Evolutionary conservation across 2,797 vertebrate species (phyloP).

Genomic region (Pogonophryne albipinna): DNA sequence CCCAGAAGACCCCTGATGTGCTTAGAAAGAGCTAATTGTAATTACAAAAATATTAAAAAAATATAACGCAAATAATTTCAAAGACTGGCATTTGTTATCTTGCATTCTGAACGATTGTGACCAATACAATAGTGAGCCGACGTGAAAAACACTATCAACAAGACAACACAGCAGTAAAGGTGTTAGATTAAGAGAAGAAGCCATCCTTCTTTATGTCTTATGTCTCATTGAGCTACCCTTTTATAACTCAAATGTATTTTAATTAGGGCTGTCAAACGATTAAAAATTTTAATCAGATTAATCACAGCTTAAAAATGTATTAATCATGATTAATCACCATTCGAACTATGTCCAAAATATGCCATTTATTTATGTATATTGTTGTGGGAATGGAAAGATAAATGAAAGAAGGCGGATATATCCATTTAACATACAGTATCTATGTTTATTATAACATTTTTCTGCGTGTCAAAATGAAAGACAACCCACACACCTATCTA

Average conservation of each 20-base stretch:
- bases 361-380: no score
- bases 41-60: background rate
- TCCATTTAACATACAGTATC: no score
- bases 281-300: no score
- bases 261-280: no score
- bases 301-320: no score
- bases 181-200: background rate
- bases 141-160: background rate
- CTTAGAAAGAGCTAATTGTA: background rate
- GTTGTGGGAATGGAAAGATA: no score
- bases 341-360: no score
- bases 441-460: no score
- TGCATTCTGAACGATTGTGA: background rate
- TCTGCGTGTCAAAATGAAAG: no score
- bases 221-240: conserved; percentile 15
- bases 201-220: background rate
- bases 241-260: background rate
- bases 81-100: background rate
- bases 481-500: no score
- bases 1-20: background rate
- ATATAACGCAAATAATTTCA: background rate
- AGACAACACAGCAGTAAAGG: background rate
- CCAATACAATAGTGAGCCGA: background rate
- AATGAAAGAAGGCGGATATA: no score
- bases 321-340: no score